Percentiles rank a stretch among this genome's conserved stretches.
These are phyloP conservation scores for Pseudocheirus occidentalis DNA, from an alignment of 2,797 vertebrate genomes.

Conservation along the genomic window DNA sequence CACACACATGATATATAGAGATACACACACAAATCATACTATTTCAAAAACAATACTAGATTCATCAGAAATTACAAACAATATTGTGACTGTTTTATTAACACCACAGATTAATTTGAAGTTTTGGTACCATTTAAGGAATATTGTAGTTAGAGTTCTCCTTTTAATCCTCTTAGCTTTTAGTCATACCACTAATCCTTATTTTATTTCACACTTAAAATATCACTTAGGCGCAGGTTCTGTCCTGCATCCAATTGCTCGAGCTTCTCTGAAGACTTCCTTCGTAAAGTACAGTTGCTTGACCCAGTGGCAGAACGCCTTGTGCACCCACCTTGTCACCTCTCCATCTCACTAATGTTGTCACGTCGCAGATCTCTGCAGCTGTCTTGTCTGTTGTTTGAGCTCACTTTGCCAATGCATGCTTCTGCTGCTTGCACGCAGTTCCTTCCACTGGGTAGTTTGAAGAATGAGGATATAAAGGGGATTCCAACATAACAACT, in stretches of 20 bases:
- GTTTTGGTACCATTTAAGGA: constrained; percentile 53
- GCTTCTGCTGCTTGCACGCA: constrained; percentile 70
- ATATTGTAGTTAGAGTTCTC: constrained; percentile 48
- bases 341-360: constrained; percentile 64
- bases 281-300: constrained; percentile 75
- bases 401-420: constrained; percentile 67
- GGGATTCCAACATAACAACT: neutral
- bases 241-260: constrained; percentile 66
- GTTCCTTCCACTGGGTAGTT: constrained; percentile 76
- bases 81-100: neutral
- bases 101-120: neutral
- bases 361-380: constrained; percentile 64
- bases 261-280: constrained; percentile 78
- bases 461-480: accelerated
- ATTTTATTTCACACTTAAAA: constrained; percentile 67
- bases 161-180: constrained; percentile 62
- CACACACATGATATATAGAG: neutral
- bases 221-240: constrained; percentile 70
- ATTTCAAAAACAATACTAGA: neutral
- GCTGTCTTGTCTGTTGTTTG: constrained; percentile 57
- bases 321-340: constrained; percentile 64
- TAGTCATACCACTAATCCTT: constrained; percentile 66
- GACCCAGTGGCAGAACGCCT: constrained; percentile 70
- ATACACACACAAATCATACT: neutral
- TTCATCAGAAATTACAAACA: neutral